Percentiles rank a stretch among this genome's conserved stretches.
Conservation (phyloP, 2,113 vertebrate genomes). For the Calyptomena viridis region DNA sequence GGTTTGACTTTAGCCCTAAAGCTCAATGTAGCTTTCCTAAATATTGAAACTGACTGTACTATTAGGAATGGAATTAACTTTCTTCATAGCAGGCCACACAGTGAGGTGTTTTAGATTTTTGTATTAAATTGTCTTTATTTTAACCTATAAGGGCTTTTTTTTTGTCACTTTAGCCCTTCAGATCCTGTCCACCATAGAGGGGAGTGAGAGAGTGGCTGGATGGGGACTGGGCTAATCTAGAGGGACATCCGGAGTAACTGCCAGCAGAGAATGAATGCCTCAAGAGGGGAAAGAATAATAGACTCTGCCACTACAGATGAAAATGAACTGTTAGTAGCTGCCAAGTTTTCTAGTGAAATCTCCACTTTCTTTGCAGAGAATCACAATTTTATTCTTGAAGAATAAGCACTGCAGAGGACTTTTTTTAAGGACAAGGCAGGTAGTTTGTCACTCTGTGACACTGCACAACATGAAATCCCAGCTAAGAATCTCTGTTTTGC, state of each 20-base stretch:
- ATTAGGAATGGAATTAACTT: neutral
- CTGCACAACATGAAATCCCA: neutral
- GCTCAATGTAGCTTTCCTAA: neutral
- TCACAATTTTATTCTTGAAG: neutral
- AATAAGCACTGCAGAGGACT: neutral
- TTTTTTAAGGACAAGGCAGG: neutral
- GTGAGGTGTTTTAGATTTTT: neutral
- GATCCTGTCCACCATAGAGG: neutral
- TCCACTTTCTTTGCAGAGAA: neutral
- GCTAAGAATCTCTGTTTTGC: neutral
- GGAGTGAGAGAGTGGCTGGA: fast-evolving
- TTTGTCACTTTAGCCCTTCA: neutral
- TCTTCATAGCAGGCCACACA: fast-evolving
- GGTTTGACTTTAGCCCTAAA: neutral
- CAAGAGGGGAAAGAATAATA: fast-evolving
- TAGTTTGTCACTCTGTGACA: neutral
- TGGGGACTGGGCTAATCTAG: neutral
- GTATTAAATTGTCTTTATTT: neutral
- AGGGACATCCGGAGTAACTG: neutral
- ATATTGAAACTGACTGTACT: neutral
- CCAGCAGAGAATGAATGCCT: neutral
- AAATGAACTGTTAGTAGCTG: neutral
- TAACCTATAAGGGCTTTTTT: neutral
- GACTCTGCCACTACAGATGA: neutral
- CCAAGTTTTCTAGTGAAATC: neutral